These are phyloP conservation scores for Perca fluviatilis DNA, from an alignment of 2,113 vertebrate species.

Conservation along the genomic window DNA sequence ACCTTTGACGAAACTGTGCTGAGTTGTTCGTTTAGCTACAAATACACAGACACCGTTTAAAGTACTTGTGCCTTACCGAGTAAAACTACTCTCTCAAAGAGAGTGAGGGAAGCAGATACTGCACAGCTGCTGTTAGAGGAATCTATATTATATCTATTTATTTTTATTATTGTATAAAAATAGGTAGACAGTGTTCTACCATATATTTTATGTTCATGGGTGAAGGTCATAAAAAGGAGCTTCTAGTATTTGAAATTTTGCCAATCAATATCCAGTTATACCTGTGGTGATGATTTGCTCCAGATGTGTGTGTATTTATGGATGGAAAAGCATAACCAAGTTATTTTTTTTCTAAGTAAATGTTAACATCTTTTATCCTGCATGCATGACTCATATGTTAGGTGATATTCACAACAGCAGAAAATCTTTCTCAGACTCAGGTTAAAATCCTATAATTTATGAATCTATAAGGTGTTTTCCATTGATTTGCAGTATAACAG, in stretches of 20 bases:
- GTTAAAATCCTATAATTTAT: slow-evolving; percentile 41
- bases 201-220: background rate
- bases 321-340: slow-evolving; percentile 2
- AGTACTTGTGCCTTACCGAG: background rate
- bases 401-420: background rate
- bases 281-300: background rate
- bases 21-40: background rate
- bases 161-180: background rate
- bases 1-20: background rate
- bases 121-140: background rate
- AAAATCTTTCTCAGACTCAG: slow-evolving; percentile 2
- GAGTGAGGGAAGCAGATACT: background rate
- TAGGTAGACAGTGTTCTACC: background rate
- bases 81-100: too few relatives aligned
- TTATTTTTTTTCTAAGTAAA: background rate
- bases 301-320: slow-evolving; percentile 10
- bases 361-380: background rate
- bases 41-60: background rate
- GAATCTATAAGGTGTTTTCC: slow-evolving; percentile 12
- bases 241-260: background rate
- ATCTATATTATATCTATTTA: background rate
- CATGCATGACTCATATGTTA: slow-evolving; percentile 32
- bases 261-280: slow-evolving; percentile 15
- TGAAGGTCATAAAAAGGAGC: background rate
- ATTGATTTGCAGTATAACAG: slow-evolving; percentile 20